Evolutionary conservation across 2,797 vertebrate genomes (phyloP).

Genomic region (Eulemur albifrons): DNA sequence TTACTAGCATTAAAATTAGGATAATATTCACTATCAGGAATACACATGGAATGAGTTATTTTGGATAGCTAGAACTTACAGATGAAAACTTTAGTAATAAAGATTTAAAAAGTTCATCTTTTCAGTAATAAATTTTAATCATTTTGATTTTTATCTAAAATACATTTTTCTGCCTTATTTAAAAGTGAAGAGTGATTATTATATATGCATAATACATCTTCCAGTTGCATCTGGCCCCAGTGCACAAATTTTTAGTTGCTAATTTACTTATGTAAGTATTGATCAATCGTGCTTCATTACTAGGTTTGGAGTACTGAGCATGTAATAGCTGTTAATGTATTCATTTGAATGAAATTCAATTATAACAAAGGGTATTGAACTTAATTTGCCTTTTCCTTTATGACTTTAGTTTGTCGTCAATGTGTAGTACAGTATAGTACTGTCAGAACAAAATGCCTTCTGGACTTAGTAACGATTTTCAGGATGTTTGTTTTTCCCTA

Average conservation of each 20-base stretch:
- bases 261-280: not conserved
- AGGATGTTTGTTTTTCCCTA: not conserved
- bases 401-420: not conserved
- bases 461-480: not conserved
- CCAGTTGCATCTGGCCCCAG: not conserved
- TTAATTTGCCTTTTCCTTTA: not conserved
- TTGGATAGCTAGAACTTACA: conserved; percentile 8
- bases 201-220: not conserved
- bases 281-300: not conserved
- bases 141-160: not conserved
- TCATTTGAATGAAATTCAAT: not conserved
- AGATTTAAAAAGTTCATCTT: not conserved
- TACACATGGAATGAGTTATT: not conserved
- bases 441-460: not conserved
- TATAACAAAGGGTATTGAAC: not conserved
- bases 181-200: not conserved
- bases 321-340: not conserved
- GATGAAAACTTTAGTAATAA: not conserved
- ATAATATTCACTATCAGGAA: not conserved
- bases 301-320: not conserved
- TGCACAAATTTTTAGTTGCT: not conserved
- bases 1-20: not conserved
- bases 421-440: not conserved
- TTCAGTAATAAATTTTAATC: not conserved
- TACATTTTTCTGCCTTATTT: not conserved